phyloP scores from a whole-genome alignment of 2,113 vertebrate genomes.

The Panurus biarmicus region DNA sequence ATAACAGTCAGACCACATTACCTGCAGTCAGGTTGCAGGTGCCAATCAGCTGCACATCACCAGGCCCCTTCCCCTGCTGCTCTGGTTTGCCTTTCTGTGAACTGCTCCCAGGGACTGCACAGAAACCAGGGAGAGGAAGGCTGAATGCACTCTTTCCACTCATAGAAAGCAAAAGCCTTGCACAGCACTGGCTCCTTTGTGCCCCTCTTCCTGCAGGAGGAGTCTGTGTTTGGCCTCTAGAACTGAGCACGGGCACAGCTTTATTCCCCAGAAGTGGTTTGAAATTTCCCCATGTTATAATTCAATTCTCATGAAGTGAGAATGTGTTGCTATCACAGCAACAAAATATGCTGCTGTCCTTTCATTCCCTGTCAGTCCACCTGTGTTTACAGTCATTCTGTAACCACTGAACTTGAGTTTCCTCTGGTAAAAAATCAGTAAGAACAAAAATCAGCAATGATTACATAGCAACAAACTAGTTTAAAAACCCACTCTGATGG shows the following conservation, averaged over 20 bases:
- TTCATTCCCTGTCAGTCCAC: neutral
- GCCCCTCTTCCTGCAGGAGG: neutral
- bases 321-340: neutral
- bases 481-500: neutral
- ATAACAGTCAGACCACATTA: neutral
- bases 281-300: neutral
- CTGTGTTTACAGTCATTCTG: neutral
- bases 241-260: neutral
- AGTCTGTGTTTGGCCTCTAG: neutral
- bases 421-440: neutral
- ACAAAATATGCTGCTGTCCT: neutral
- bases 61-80: neutral
- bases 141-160: neutral
- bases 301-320: neutral
- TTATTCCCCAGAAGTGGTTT: neutral
- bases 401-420: neutral
- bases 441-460: neutral
- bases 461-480: neutral
- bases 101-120: neutral
- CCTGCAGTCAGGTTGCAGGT: neutral
- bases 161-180: neutral
- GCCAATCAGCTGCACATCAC: neutral
- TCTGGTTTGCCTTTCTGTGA: neutral
- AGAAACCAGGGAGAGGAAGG: neutral
- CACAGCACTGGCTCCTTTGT: neutral